Conservation (phyloP, 2,797 vertebrate genomes). For the Paguma larvata region DNA sequence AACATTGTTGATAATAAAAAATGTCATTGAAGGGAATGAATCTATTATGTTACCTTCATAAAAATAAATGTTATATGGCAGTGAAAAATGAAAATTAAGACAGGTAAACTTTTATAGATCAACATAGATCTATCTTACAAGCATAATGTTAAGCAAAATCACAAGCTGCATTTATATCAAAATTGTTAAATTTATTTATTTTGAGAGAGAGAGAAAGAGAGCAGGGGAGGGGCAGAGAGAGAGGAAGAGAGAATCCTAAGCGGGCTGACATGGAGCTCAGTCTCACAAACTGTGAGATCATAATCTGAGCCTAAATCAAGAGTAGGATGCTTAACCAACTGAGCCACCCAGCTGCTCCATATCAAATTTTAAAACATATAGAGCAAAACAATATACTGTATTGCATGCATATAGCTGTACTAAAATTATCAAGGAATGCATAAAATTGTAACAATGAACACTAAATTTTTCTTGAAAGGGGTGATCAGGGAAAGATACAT, state of each 20-base stretch:
- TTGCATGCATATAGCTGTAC: neutral
- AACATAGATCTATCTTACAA: neutral
- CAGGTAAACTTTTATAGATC: neutral
- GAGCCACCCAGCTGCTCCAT: neutral
- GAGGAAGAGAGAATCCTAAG: no score
- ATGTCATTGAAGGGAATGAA: neutral
- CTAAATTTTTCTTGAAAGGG: neutral
- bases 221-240: no score
- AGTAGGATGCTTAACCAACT: no score
- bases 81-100: conserved; percentile 5
- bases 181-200: neutral
- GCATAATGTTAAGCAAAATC: conserved; percentile 10
- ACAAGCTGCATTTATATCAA: neutral
- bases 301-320: no score
- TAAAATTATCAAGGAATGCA: conserved; percentile 12
- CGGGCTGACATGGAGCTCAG: no score
- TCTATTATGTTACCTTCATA: neutral
- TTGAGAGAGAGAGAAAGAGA: no score
- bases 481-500: neutral
- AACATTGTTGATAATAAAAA: neutral
- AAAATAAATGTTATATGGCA: neutral
- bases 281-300: no score
- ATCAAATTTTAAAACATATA: neutral
- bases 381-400: neutral
- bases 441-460: neutral